Evolutionary conservation across 2,113 vertebrate species (phyloP).

Genomic region (Vulpes ferrilata): DNA sequence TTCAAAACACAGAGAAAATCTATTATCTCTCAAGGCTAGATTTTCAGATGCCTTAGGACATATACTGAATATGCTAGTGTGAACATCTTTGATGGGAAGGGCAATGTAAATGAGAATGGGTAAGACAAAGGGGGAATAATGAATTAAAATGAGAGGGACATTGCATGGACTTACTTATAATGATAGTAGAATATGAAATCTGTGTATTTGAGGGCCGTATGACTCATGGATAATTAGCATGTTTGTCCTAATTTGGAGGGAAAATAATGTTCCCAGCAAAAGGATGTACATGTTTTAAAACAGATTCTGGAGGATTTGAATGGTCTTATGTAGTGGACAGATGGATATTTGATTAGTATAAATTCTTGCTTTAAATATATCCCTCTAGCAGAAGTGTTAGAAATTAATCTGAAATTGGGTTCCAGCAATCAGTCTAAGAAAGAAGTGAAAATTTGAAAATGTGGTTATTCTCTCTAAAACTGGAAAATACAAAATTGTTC

Average conservation of each 20-base stretch:
- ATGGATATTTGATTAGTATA: constrained; percentile 23
- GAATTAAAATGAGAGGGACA: not conserved
- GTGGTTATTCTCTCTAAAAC: not conserved
- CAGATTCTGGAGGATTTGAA: not conserved
- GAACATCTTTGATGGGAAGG: not conserved
- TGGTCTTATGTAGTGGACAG: constrained; percentile 50
- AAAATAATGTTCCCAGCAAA: constrained; percentile 64
- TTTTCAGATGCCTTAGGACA: not conserved
- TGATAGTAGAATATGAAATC: not conserved
- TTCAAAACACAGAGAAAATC: not conserved
- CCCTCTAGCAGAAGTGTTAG: constrained; percentile 56
- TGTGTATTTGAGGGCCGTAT: not conserved
- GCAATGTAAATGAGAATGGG: not conserved
- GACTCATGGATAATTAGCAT: not conserved
- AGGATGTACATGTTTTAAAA: constrained; percentile 38
- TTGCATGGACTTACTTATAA: not conserved
- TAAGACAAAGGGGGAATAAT: not conserved
- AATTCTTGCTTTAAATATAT: constrained; percentile 60
- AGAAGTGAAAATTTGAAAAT: not conserved
- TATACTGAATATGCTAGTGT: not conserved
- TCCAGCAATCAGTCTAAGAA: not conserved
- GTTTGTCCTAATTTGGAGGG: not conserved
- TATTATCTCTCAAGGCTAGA: not conserved
- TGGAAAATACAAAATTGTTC: constrained; percentile 28
- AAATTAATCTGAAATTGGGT: constrained; percentile 63